phyloP scores from a whole-genome alignment of 2,113 vertebrate species.

The Melanostigma gelatinosum region DNA sequence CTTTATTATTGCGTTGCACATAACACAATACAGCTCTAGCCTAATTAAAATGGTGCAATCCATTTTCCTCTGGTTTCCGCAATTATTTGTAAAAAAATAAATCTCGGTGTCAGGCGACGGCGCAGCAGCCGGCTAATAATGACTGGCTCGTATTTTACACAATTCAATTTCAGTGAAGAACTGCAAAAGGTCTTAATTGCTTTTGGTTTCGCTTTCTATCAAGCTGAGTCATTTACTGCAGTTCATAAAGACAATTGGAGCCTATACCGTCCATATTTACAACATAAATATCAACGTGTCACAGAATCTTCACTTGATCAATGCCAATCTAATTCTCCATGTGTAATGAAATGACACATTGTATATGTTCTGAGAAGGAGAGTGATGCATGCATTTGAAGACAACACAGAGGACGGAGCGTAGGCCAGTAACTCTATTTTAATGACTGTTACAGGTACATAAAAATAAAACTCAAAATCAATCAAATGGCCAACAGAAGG shows the following conservation, averaged over 20 bases:
- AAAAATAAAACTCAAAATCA: neutral
- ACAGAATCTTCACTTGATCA: constrained; percentile 3
- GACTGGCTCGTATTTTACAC: constrained; percentile 66
- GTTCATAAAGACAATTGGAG: constrained; percentile 28
- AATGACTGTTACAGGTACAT: neutral
- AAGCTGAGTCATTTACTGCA: constrained; percentile 64
- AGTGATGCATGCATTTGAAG: neutral
- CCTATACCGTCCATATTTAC: constrained; percentile 38
- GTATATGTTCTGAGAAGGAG: neutral
- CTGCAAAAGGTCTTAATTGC: constrained; percentile 67
- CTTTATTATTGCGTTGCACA: constrained; percentile 41
- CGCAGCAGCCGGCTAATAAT: constrained; percentile 63
- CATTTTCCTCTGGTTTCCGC: constrained; percentile 48
- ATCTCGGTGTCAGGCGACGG: constrained; percentile 20
- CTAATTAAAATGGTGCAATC: constrained; percentile 64
- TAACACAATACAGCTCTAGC: constrained; percentile 32
- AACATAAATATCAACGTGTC: constrained; percentile 44
- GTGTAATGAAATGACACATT: neutral
- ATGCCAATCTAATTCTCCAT: constrained; percentile 5
- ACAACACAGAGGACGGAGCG: neutral
- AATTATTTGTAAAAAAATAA: constrained; percentile 54
- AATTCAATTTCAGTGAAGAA: constrained; percentile 70
- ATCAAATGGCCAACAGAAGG: neutral
- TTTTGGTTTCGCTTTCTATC: constrained; percentile 65
- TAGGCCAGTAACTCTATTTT: no score